Conservation (phyloP, 1,140 invertebrate genomes). For the Pygmarrhopalites habei region DNA sequence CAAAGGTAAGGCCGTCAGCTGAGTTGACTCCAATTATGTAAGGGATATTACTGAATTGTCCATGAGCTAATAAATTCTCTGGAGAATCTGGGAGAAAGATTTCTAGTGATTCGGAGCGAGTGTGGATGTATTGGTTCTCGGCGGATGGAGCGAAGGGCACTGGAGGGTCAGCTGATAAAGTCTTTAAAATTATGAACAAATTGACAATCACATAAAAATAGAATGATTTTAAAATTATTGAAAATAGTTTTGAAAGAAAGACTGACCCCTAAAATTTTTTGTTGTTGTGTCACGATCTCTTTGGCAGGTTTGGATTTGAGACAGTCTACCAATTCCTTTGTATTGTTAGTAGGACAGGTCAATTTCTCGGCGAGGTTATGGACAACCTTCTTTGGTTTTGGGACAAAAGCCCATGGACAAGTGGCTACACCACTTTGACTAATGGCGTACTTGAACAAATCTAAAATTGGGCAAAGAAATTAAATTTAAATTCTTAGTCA, state of each 20-base stretch:
- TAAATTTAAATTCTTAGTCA: no score
- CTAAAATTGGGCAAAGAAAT: no score
- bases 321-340: conserved; percentile 5
- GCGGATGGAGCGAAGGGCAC: conserved; percentile 1
- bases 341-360: conserved; percentile 5
- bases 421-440: conserved; percentile 4
- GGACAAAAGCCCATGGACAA: conserved; percentile 17
- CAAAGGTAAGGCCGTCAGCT: conserved; percentile 21
- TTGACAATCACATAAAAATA: no score
- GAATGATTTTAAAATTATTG: no score
- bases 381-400: neutral
- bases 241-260: no score
- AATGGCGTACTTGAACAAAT: conserved; percentile 11
- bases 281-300: neutral
- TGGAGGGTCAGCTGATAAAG: neutral
- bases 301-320: conserved; percentile 1
- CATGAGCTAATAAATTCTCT: conserved; percentile 1
- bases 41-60: conserved; percentile 14
- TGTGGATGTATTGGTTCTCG: neutral
- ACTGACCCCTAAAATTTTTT: conserved; percentile 2
- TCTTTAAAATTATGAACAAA: no score
- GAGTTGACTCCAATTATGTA: conserved; percentile 17
- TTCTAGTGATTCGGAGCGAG: neutral
- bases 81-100: conserved; percentile 16
- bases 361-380: neutral